A percentile compares a stretch with the other conserved stretches of the same genome.
These are phyloP conservation scores for Lordiphosa stackelbergi DNA, from an alignment of 1,140 invertebrate genomes.

Conservation along the genomic window DNA sequence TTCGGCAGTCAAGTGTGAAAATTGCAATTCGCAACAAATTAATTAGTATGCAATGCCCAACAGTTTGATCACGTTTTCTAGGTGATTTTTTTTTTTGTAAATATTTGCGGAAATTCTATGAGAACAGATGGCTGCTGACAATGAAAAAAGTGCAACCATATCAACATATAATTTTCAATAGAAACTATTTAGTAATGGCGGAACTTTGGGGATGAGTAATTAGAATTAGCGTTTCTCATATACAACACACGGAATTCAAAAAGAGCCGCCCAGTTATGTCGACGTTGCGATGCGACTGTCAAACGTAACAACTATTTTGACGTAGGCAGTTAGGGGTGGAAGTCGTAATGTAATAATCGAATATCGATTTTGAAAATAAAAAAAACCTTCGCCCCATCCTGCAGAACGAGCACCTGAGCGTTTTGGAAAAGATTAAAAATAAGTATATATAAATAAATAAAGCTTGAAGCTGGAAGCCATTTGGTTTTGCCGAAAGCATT, in stretches of 20 bases:
- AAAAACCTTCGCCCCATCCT: too few relatives aligned
- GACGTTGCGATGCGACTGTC: not conserved
- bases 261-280: not conserved
- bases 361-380: too few relatives aligned
- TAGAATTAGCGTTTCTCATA: too few relatives aligned
- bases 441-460: too few relatives aligned
- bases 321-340: conserved; percentile 4
- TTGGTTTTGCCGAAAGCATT: too few relatives aligned
- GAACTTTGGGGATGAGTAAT: too few relatives aligned
- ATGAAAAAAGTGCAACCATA: conserved; percentile 7
- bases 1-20: conserved; percentile 43
- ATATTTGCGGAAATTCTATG: not conserved
- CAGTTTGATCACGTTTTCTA: conserved; percentile 40
- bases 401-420: too few relatives aligned
- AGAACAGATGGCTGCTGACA: conserved; percentile 1
- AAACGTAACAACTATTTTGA: not conserved
- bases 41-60: conserved; percentile 44
- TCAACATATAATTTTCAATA: conserved; percentile 1
- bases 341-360: too few relatives aligned
- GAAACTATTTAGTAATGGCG: conserved; percentile 1
- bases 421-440: too few relatives aligned
- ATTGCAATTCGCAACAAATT: conserved; percentile 52
- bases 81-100: conserved; percentile 10
- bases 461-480: too few relatives aligned
- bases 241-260: conserved; percentile 1